phyloP scores from a whole-genome alignment of 2,797 vertebrate species.

The Anableps anableps region DNA sequence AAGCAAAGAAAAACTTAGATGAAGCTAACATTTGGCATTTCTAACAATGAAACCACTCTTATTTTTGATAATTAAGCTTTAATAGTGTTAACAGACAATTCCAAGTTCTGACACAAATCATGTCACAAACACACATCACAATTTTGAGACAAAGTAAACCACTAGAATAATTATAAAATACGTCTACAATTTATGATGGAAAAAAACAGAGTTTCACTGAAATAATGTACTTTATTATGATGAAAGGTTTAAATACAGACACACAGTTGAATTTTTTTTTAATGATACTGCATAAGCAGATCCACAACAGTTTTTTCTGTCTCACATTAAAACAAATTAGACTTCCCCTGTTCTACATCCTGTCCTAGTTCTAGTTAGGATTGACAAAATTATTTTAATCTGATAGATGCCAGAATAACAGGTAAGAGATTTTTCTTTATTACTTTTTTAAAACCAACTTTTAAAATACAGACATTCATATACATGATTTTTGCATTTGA shows the following conservation, averaged over 20 bases:
- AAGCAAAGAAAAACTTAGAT: no score
- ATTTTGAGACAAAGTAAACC: neutral
- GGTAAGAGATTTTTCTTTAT: neutral
- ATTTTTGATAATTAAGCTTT: neutral
- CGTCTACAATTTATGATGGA: neutral
- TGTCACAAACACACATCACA: neutral
- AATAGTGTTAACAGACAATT: neutral
- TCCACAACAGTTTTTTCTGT: neutral
- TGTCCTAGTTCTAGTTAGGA: no score
- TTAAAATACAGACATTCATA: no score
- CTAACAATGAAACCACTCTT: neutral
- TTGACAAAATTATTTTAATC: neutral
- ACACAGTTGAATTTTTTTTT: neutral
- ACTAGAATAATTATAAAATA: neutral
- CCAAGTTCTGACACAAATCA: neutral
- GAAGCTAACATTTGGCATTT: neutral
- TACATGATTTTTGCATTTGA: no score
- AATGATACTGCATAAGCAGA: neutral
- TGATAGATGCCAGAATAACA: neutral
- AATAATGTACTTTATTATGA: neutral
- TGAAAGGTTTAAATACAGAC: neutral
- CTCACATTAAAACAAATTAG: neutral
- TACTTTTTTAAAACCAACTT: no score
- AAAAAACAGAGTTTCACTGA: neutral
- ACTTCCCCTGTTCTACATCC: neutral